These are phyloP conservation scores for Rhadinocentrus ornatus DNA, from an alignment of 2,797 vertebrate genomes.

Conservation along the genomic window DNA sequence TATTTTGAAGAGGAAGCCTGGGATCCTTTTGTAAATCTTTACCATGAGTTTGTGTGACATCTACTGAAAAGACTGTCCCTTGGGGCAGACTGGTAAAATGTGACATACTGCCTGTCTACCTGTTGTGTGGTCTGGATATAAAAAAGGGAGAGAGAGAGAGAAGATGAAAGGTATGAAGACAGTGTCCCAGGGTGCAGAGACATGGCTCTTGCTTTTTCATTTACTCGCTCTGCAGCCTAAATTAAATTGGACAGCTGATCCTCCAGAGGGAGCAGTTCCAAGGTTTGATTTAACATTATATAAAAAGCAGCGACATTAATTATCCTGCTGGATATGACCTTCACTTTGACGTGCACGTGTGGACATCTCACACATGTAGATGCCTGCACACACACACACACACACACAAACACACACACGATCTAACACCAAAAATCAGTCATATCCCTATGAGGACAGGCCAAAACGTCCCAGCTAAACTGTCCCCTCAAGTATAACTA, in stretches of 20 bases:
- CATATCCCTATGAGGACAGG: conserved; percentile 12
- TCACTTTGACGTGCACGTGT: conserved; percentile 64
- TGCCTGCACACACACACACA: conserved; percentile 1
- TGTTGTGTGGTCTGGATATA: conserved; percentile 62
- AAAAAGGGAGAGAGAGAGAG: conserved; percentile 1
- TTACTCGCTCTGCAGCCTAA: conserved; percentile 71
- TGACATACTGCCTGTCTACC: conserved; percentile 36
- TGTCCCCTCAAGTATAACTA: conserved; percentile 34
- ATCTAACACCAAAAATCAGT: conserved; percentile 20
- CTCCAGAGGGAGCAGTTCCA: conserved; percentile 73
- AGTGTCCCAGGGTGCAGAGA: conserved; percentile 53
- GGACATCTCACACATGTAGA: conserved; percentile 31
- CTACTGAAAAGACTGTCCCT: conserved; percentile 19
- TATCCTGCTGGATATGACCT: conserved; percentile 81
- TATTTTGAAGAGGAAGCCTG: conserved; percentile 29
- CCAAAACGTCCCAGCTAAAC: conserved; percentile 16
- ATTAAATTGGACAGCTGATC: conserved; percentile 77
- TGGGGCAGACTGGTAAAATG: conserved; percentile 32
- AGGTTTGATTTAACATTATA: conserved; percentile 78
- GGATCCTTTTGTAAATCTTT: conserved; percentile 47
- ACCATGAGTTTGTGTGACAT: conserved; percentile 31
- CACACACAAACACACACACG: conserved; percentile 10
- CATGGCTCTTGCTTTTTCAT: conserved; percentile 66
- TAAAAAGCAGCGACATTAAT: conserved; percentile 76
- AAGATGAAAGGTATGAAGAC: conserved; percentile 57